Evolutionary conservation across 2,888 invertebrate genomes (phyloP), one percentile per base, ranked within the genome.

Genomic region (Eupithecia subfuscata): DNA sequence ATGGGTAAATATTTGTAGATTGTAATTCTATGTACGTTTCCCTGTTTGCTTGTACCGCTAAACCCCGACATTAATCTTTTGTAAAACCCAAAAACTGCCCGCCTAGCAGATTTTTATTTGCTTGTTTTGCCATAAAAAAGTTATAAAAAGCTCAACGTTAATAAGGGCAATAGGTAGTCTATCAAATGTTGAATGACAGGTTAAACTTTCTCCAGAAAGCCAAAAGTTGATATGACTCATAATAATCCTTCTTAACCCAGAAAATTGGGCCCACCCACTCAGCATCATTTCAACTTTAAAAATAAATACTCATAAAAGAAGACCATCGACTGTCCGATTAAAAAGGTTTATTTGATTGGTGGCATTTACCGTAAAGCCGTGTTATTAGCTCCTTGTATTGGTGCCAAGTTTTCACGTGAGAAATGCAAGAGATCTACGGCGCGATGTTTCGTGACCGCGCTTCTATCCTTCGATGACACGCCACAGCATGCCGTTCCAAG

Each of bases 361-460:
- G 73, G 72, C 64, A 45, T 76, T 76, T 78, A 79, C 76, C 74
- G 80, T 76, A 79, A 79, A 71, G 69, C 63, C 68, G 64, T 68
- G 70, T 40, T 65, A 67, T 60, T 52, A 73, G 70, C 74, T 74
- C 14, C 60, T 56, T 67, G 74, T 73, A 75, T 75, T 75, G 76
- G 74, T 78, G 72, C 65, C 76, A 76, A 78, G 76, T 76, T 78
- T 81, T 75, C 70, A 79, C 76, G 80, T 79, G 80, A 79, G 79
- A 79, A 77, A 73, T 79, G 67, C 74, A 70, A 77, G 73, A 76
- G 77, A 77, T 75, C 73, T 68, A 69, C 60, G 75, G 77, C 74
- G 70, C 71, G 85, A 84, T 84, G 83, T 85, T 90, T 92, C 93
- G 93, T 93, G 93, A 93, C 90, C 87, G 87, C 84, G 87, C 89